Evolutionary conservation across 2,888 invertebrate species (phyloP).

Genomic region (Melikaiella ostensackeni): DNA sequence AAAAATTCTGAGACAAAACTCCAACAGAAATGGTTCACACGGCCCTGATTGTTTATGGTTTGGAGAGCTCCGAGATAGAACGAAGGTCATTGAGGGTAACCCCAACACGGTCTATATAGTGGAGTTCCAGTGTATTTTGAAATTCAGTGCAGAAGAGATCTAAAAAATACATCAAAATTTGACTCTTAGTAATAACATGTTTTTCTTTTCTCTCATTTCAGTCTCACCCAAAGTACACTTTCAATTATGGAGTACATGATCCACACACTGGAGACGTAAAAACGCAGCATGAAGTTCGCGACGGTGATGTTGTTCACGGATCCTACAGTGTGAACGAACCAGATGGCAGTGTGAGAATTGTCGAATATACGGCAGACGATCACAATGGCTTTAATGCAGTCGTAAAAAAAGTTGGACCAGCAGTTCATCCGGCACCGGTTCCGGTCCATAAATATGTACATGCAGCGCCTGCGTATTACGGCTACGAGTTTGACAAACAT

Average conservation of each 20-base stretch:
- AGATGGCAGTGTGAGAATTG: constrained; percentile 69
- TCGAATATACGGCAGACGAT: constrained; percentile 70
- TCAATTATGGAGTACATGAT: constrained; percentile 70
- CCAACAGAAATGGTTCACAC: too few species aligned
- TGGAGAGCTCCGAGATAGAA: too few species aligned
- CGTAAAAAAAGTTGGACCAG: constrained; percentile 69
- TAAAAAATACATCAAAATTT: too few species aligned
- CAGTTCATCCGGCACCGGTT: constrained; percentile 64
- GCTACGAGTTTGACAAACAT: constrained; percentile 63
- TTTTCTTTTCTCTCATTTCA: constrained; percentile 47
- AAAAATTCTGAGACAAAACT: too few species aligned
- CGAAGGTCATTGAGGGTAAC: too few species aligned
- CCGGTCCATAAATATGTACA: constrained; percentile 58
- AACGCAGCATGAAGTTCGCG: constrained; percentile 68
- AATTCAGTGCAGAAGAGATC: too few species aligned
- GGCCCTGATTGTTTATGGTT: too few species aligned
- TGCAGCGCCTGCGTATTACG: constrained; percentile 60
- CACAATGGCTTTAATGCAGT: constrained; percentile 71
- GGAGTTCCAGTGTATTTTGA: too few species aligned
- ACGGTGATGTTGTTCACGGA: constrained; percentile 69
- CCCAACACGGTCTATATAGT: too few species aligned
- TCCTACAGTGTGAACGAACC: constrained; percentile 70
- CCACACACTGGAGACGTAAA: constrained; percentile 70
- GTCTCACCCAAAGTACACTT: constrained; percentile 68
- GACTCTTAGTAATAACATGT: too few species aligned